phyloP scores from a whole-genome alignment of 2,797 vertebrate genomes.

The Orientallactaga sibirica region DNA sequence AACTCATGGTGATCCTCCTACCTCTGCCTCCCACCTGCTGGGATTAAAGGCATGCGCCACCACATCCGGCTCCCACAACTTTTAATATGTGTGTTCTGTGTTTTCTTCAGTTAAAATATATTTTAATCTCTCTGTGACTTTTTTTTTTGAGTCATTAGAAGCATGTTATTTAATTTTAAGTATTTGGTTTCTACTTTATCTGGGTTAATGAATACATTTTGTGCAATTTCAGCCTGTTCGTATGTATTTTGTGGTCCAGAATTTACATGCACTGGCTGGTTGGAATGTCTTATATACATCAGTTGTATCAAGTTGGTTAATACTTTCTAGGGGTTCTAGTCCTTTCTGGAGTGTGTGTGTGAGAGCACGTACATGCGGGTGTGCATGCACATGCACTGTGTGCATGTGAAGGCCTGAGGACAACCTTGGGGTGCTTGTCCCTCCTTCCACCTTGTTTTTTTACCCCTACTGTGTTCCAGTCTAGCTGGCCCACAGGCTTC shows the following conservation, averaged over 20 bases:
- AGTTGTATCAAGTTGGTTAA: neutral
- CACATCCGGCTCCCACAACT: neutral
- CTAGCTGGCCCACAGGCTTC: too few relatives aligned
- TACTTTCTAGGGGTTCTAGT: too few relatives aligned
- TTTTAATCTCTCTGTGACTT: neutral
- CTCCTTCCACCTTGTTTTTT: too few relatives aligned
- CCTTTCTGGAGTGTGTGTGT: too few relatives aligned
- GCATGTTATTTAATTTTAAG: neutral
- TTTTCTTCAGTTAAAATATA: slow-evolving; percentile 14
- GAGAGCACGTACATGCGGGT: too few relatives aligned
- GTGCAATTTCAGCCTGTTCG: neutral
- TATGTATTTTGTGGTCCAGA: neutral
- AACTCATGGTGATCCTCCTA: too few relatives aligned
- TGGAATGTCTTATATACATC: neutral
- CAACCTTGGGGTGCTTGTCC: too few relatives aligned
- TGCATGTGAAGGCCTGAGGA: too few relatives aligned
- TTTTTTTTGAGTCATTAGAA: neutral
- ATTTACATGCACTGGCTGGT: neutral
- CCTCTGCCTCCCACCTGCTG: too few relatives aligned
- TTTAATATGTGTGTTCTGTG: neutral
- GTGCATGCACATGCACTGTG: too few relatives aligned
- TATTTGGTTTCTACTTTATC: neutral
- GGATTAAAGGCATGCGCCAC: too few relatives aligned
- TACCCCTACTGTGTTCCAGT: too few relatives aligned
- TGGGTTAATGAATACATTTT: neutral